These are phyloP conservation scores for Prorops nasuta DNA, from an alignment of 1,140 invertebrate genomes.

Conservation along the genomic window DNA sequence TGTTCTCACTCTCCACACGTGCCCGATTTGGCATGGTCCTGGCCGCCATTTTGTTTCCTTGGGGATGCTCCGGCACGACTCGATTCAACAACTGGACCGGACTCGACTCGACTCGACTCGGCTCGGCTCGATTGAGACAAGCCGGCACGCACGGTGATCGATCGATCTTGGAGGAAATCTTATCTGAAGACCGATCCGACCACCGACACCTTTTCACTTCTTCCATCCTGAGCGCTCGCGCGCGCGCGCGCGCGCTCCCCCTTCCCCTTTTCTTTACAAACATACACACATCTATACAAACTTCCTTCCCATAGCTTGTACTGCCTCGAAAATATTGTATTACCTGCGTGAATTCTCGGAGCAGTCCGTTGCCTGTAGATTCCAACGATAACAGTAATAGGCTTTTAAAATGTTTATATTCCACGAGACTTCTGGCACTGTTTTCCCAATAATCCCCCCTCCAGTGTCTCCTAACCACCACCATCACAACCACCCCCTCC, in stretches of 20 bases:
- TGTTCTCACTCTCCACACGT: constrained; percentile 16
- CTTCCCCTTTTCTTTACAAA: too few species aligned
- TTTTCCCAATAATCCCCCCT: constrained; percentile 17
- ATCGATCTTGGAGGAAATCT: constrained; percentile 26
- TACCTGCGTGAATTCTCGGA: constrained; percentile 15
- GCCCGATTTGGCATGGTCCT: constrained; percentile 30
- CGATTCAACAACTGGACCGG: too few species aligned
- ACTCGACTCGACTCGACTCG: too few species aligned
- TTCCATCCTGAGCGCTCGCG: too few species aligned
- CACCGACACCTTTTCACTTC: constrained; percentile 20
- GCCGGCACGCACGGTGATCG: constrained; percentile 13
- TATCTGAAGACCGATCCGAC: constrained; percentile 29
- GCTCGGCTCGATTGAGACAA: constrained; percentile 26
- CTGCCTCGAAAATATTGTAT: constrained; percentile 27
- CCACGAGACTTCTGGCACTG: constrained; percentile 21
- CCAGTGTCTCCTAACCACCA: too few species aligned
- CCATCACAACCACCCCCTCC: too few species aligned
- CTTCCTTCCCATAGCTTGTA: not conserved
- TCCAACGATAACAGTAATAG: constrained; percentile 27
- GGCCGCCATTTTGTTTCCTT: constrained; percentile 25
- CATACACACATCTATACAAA: too few species aligned
- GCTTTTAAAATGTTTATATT: constrained; percentile 31
- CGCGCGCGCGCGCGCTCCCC: too few species aligned
- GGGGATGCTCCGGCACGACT: not conserved
- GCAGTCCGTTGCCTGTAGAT: constrained; percentile 22